These are phyloP conservation scores for Steromphala cineraria DNA, from an alignment of 2,888 invertebrate species.

Conservation along the genomic window DNA sequence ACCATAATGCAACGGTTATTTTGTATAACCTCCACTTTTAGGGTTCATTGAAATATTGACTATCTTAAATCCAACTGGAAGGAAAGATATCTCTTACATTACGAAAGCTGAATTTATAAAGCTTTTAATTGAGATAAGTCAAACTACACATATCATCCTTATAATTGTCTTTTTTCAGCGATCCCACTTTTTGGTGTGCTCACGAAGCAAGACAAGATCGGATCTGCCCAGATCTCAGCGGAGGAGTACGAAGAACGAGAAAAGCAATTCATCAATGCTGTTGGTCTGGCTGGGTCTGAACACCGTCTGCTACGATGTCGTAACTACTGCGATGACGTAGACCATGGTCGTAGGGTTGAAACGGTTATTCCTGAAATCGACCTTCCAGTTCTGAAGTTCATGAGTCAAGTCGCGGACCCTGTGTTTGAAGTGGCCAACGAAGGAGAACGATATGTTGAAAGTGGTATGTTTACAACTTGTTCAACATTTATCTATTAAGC, in stretches of 20 bases:
- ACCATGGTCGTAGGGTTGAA: background rate
- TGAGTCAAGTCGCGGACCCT: background rate
- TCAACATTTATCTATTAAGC: too few relatives aligned
- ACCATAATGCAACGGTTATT: too few relatives aligned
- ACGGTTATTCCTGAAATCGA: background rate
- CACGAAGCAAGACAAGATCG: slow-evolving; percentile 24
- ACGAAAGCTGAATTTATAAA: too few relatives aligned
- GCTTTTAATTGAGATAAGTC: too few relatives aligned
- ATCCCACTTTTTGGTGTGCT: slow-evolving; percentile 29
- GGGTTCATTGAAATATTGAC: too few relatives aligned
- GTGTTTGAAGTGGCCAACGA: background rate
- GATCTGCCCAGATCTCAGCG: background rate
- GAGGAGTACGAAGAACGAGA: slow-evolving; percentile 14
- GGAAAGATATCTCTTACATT: too few relatives aligned
- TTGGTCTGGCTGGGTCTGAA: slow-evolving; percentile 12
- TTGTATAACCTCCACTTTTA: too few relatives aligned
- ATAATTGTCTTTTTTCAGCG: too few relatives aligned
- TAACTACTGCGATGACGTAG: slow-evolving; percentile 18
- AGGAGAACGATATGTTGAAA: background rate
- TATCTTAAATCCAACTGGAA: too few relatives aligned
- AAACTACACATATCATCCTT: too few relatives aligned
- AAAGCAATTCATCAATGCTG: slow-evolving; percentile 3
- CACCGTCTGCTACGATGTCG: slow-evolving; percentile 4
- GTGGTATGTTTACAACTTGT: too few relatives aligned
- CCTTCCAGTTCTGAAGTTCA: slow-evolving; percentile 16